Evolutionary conservation across 2,113 vertebrate species (phyloP).

Genomic region (Thalassarche chlororhynchos): DNA sequence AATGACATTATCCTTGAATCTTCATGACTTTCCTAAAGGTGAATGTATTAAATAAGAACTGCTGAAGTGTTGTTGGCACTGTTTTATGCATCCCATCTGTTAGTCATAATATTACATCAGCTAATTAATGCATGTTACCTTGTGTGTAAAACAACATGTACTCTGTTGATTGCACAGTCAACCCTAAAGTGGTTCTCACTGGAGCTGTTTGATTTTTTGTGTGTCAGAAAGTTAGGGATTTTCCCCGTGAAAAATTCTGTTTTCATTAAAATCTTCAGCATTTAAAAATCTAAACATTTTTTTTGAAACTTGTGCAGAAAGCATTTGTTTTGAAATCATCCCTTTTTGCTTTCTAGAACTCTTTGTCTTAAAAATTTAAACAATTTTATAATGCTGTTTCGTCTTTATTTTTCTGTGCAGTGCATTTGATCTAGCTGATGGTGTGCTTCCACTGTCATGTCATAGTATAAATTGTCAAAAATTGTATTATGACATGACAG

Average conservation of each 20-base stretch:
- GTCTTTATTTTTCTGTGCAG: background rate
- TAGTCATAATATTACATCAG: conserved; percentile 27
- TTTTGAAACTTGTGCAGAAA: background rate
- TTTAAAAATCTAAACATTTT: background rate
- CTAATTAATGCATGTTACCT: conserved; percentile 41
- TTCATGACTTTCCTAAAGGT: conserved; percentile 54
- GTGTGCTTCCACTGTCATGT: background rate
- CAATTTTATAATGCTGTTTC: background rate
- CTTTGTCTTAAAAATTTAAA: background rate
- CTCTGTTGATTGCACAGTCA: conserved; percentile 7
- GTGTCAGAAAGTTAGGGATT: background rate
- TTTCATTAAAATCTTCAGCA: background rate
- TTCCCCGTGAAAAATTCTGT: background rate
- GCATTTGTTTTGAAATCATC: background rate
- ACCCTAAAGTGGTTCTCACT: background rate
- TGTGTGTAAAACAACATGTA: conserved; percentile 39
- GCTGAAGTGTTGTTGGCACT: conserved; percentile 47
- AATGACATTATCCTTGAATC: conserved; percentile 52
- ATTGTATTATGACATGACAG: background rate
- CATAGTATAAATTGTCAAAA: conserved; percentile 15
- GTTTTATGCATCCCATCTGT: conserved; percentile 53
- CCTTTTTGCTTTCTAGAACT: background rate
- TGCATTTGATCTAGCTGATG: background rate
- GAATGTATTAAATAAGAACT: conserved; percentile 53
- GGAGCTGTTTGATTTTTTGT: background rate